Percentiles rank a stretch among this genome's conserved stretches.
Conservation (phyloP, 2,113 vertebrate genomes). For the Choloepus hoffmanni region DNA sequence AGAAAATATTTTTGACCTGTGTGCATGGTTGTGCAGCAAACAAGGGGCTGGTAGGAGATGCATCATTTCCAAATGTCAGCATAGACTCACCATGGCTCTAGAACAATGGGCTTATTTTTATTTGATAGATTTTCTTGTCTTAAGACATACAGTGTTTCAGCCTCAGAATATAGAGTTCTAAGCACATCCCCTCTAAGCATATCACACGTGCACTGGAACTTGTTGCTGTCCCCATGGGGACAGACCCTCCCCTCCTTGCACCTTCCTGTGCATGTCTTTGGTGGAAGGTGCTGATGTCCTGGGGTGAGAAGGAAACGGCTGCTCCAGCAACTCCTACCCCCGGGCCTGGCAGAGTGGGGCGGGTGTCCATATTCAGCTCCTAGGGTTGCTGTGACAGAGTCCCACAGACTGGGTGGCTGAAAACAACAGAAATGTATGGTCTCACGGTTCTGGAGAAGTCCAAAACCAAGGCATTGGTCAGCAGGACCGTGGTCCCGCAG, state of each 20-base stretch:
- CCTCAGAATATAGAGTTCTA: neutral
- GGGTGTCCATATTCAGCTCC: no score
- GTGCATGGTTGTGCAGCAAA: neutral
- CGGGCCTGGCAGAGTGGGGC: neutral
- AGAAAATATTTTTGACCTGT: neutral
- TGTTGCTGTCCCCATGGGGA: accelerated
- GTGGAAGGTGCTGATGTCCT: neutral
- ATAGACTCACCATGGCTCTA: neutral
- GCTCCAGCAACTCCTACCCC: neutral
- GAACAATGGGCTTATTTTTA: neutral
- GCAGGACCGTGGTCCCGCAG: no score
- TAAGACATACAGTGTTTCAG: neutral
- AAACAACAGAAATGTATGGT: no score
- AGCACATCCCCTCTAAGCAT: neutral
- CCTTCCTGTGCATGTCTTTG: neutral
- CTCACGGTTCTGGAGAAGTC: no score
- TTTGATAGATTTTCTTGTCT: neutral
- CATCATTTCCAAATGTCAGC: accelerated
- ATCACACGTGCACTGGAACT: neutral
- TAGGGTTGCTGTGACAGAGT: no score
- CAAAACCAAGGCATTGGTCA: no score
- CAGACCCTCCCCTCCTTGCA: neutral
- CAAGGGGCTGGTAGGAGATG: neutral
- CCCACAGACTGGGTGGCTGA: no score
- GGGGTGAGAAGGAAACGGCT: neutral